Evolutionary conservation across 2,113 vertebrate species (phyloP), one percentile per base, ranked within the genome.

Genomic region (Fregetta grallaria): DNA sequence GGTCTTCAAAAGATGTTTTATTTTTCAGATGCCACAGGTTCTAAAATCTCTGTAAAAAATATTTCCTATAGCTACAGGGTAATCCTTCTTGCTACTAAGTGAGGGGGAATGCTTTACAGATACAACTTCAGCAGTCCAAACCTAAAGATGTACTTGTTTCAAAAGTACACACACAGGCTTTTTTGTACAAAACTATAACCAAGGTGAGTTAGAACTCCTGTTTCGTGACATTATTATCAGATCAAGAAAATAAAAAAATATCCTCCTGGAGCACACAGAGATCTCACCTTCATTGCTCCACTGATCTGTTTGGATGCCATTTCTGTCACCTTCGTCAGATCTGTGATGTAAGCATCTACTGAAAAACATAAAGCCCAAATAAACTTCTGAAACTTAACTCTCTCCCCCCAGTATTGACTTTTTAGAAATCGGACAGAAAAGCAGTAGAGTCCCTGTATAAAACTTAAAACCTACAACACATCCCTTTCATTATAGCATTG

Each of bases 281-380:
- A 34, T 88, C 92, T 97, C 98, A 99, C 99, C 99, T 99, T 99
- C 95, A 99, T 98, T 58, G 98, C 97, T 47, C 97, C 96, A 18
- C 96, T 96, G 38, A 99, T 98, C 79, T 99, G 95, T 82, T 94
- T 98, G 61, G 98, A 98, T 93, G 98, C 65, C 26, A 17, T 66
- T 55, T 98, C 98, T 47, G 98, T 96, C 15, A 95, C 90, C 74
- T 97, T 94, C 55, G 98, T 98, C 95, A 99, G 49, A 42, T 97
- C 96, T 27, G 77, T 92, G 79, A 99, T 98, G 62, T 86, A 93
- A 86, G 94, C 91, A 85, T 96, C 98, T 98, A 44, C 15, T 94
- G 93, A 96, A 29, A 95, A 94, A 90, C 45, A 86, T 2, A 89
- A 56, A 80, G 71, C 36, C n/a, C 45, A 71, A n/a, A 83, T 94